These are phyloP conservation scores for Tenthredo livida DNA, from an alignment of 2,888 invertebrate species.

Conservation along the genomic window DNA sequence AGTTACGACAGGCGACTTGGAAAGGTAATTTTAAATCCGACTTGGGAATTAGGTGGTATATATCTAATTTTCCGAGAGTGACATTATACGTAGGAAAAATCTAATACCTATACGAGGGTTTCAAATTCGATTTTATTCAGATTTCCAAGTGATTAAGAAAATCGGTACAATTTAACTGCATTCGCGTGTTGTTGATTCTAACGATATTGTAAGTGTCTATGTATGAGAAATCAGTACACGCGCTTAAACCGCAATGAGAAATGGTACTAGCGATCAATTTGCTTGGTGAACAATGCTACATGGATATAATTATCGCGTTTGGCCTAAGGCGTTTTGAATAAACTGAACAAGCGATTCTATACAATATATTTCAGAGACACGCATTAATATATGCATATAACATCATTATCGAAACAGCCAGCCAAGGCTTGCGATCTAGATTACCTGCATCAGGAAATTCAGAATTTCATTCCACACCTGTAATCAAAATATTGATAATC, in stretches of 20 bases:
- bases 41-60: no score
- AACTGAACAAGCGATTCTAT: no score
- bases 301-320: slow-evolving; percentile 14
- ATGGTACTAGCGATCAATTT: not conserved
- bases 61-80: not conserved
- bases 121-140: not conserved
- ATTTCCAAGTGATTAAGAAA: not conserved
- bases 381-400: not conserved
- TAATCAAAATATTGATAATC: not conserved
- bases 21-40: not conserved
- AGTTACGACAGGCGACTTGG: not conserved
- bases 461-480: not conserved
- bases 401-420: not conserved
- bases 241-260: slow-evolving; percentile 8
- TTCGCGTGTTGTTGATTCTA: not conserved
- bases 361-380: no score
- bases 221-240: not conserved
- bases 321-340: not conserved
- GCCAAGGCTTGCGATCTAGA: no score
- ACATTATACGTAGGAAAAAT: not conserved
- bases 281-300: not conserved
- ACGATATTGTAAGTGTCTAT: slow-evolving; percentile 17
- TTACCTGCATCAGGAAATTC: not conserved
- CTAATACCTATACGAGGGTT: not conserved
- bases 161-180: not conserved